Conservation (phyloP, 2,888 invertebrate genomes). For the Panopea generosa region DNA sequence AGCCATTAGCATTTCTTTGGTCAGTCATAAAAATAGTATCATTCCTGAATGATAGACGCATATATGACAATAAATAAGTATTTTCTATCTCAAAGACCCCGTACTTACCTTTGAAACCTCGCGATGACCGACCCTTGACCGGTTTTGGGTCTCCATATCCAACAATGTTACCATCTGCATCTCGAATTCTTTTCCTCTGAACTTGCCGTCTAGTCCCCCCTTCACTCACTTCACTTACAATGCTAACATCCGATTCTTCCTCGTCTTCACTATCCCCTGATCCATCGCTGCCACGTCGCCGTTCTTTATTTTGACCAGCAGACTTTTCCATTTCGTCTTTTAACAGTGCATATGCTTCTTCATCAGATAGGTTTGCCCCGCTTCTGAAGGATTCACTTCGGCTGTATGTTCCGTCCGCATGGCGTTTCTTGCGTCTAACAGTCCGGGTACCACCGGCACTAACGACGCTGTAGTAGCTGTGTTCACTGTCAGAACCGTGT, state of each 20-base stretch:
- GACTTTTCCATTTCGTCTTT: conserved; percentile 61
- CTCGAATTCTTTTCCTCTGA: conserved; percentile 72
- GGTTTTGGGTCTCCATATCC: conserved; percentile 71
- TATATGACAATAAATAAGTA: too few relatives aligned
- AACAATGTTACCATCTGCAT: conserved; percentile 74
- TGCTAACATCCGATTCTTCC: conserved; percentile 64
- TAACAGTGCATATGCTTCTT: conserved; percentile 45
- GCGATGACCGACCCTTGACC: conserved; percentile 3
- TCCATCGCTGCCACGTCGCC: conserved; percentile 20
- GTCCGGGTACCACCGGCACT: conserved; percentile 72
- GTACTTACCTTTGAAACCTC: too few relatives aligned
- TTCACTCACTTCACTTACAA: conserved; percentile 77
- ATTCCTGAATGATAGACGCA: too few relatives aligned
- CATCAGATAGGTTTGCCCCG: conserved; percentile 8
- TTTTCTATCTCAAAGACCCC: too few relatives aligned
- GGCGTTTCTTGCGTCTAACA: conserved; percentile 65
- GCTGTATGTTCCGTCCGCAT: conserved; percentile 72
- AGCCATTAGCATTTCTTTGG: too few relatives aligned
- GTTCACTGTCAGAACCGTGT: conserved; percentile 78
- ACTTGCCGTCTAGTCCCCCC: conserved; percentile 79
- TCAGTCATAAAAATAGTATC: too few relatives aligned
- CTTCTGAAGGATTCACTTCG: conserved; percentile 67
- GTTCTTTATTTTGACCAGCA: conserved; percentile 18
- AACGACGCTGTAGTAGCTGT: conserved; percentile 77
- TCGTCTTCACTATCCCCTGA: not conserved